These are phyloP conservation scores for Drymodes brunneopygia DNA, from an alignment of 2,113 vertebrate genomes.

Conservation along the genomic window DNA sequence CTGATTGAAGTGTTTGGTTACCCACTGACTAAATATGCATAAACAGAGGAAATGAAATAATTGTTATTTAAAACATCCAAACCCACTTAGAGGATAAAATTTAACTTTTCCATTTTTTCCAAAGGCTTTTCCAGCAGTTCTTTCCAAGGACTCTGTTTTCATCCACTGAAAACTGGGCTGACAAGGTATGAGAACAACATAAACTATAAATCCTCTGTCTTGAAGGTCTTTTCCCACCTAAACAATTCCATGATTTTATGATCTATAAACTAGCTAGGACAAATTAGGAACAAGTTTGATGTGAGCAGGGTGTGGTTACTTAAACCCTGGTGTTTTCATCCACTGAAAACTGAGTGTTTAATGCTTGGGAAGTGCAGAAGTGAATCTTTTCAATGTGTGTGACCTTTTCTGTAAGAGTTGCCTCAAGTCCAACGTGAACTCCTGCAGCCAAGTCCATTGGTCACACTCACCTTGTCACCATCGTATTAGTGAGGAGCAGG, in stretches of 20 bases:
- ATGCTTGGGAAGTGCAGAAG: fast-evolving
- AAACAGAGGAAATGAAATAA: background rate
- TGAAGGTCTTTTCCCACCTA: background rate
- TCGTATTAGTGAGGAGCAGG: background rate
- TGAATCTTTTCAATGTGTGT: background rate
- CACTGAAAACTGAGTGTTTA: background rate
- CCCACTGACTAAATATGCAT: background rate
- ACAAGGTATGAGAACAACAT: background rate
- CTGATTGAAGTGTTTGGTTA: background rate
- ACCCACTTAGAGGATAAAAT: background rate
- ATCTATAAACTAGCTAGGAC: background rate
- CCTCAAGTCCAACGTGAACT: background rate
- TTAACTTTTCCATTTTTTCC: background rate
- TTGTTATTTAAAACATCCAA: background rate
- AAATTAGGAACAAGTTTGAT: background rate
- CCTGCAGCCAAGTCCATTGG: background rate
- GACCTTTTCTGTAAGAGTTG: background rate
- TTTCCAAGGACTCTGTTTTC: background rate
- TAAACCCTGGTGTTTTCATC: background rate
- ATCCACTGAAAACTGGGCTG: too few species aligned
- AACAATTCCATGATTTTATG: background rate
- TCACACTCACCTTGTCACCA: background rate
- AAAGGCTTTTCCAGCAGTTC: background rate
- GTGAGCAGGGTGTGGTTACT: background rate
- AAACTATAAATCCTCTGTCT: background rate